A percentile compares a stretch with the other conserved stretches of the same genome.
Evolutionary conservation across 2,888 invertebrate species (phyloP).

Genomic region (Aspidapion aeneum): DNA sequence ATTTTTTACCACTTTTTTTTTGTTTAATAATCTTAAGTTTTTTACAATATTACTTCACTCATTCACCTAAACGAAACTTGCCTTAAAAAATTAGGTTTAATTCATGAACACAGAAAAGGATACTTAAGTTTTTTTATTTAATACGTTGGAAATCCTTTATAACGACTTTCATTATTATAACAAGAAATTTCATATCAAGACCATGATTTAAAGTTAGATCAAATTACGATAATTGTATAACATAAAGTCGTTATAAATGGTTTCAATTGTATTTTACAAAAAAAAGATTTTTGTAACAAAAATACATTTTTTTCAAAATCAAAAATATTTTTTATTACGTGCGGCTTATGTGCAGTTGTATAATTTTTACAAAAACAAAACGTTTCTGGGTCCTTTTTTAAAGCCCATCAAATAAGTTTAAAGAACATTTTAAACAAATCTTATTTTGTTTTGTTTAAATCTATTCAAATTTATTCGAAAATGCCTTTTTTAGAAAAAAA

Average conservation of each 20-base stretch:
- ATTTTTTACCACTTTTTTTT: slow-evolving; percentile 27
- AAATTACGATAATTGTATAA: too few relatives aligned
- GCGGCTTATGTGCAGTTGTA: not conserved
- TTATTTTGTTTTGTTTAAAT: too few relatives aligned
- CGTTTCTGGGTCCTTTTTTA: too few relatives aligned
- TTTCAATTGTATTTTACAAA: too few relatives aligned
- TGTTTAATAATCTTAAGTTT: not conserved
- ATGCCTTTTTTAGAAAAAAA: not conserved
- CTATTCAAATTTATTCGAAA: too few relatives aligned
- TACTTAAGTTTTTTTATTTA: not conserved
- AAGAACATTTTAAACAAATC: too few relatives aligned
- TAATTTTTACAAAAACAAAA: not conserved
- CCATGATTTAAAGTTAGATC: too few relatives aligned
- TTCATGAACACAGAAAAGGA: not conserved
- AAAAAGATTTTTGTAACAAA: not conserved
- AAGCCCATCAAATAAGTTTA: too few relatives aligned
- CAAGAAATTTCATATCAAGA: too few relatives aligned
- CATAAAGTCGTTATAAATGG: too few relatives aligned
- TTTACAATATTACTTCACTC: not conserved
- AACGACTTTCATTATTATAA: too few relatives aligned
- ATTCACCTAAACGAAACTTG: not conserved
- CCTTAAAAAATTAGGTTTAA: not conserved
- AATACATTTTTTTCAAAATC: not conserved
- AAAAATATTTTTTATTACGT: not conserved
- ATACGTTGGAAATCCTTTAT: too few relatives aligned